Evolutionary conservation across 2,113 vertebrate species (phyloP).

Genomic region (Cheilinus undulatus): DNA sequence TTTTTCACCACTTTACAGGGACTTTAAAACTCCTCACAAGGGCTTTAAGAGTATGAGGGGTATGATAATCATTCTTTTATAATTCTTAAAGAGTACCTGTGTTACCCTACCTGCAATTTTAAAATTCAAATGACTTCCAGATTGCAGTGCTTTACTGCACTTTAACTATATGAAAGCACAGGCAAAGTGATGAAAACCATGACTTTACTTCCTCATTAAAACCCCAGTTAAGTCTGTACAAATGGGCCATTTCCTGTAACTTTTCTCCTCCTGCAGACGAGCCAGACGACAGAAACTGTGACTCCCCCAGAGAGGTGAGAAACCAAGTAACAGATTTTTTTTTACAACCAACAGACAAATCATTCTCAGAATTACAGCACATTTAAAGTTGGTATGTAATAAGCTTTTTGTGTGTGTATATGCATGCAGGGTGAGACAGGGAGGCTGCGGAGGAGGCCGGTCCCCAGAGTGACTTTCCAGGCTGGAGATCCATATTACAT

Average conservation of each 20-base stretch:
- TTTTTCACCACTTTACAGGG: too few relatives aligned
- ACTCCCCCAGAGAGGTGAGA: slow-evolving; percentile 92
- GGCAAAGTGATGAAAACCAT: slow-evolving; percentile 57
- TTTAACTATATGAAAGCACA: slow-evolving; percentile 31
- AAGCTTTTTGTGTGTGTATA: slow-evolving; percentile 50
- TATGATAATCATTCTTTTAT: background rate
- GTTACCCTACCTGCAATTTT: slow-evolving; percentile 15
- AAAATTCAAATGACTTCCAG: slow-evolving; percentile 41
- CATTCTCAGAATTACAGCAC: slow-evolving; percentile 12
- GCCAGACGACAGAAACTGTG: slow-evolving; percentile 90
- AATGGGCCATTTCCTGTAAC: slow-evolving; percentile 66
- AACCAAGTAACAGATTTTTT: background rate
- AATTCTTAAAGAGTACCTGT: background rate
- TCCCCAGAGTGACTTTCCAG: slow-evolving; percentile 95
- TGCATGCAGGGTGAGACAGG: slow-evolving; percentile 87
- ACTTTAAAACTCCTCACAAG: too few relatives aligned
- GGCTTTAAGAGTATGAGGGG: background rate
- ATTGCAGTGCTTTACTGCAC: slow-evolving; percentile 30
- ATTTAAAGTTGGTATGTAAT: slow-evolving; percentile 6
- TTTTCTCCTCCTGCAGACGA: slow-evolving; percentile 82
- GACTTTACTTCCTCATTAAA: slow-evolving; percentile 52
- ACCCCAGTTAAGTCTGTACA: slow-evolving; percentile 57
- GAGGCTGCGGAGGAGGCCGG: slow-evolving; percentile 92
- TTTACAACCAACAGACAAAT: background rate
- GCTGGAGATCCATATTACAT: slow-evolving; percentile 97